Base-by-base conservation (phyloP, 2,888 invertebrate genomes). In the Epirrita christyi region DNA sequence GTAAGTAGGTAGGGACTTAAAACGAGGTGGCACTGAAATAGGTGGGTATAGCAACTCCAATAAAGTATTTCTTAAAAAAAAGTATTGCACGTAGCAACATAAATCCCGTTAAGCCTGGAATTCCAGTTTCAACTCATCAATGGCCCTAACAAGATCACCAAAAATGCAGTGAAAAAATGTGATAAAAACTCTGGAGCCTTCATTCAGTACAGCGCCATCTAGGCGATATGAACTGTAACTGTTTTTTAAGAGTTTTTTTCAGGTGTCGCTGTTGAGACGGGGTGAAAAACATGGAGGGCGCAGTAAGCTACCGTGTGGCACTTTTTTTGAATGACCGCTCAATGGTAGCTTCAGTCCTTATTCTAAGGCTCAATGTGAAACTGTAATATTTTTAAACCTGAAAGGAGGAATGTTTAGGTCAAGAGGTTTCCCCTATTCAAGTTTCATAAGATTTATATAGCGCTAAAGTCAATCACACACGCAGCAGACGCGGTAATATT, bases 151-250 rank as follows among this genome's bases (percentile, higher is more conserved):
- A 51, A 63, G 55, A 55, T 59, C 38, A 47, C 7, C 29, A 53
- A 44, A 41, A 56, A 63, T 43, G 38, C 21, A 14, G 10, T 29
- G 11, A 50, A 44, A 59, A 61, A 62, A 46, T 10, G 43, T 36
- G 4, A 44, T 21, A 61, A 60, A 60, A 62, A 65, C 13, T 6
- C 6, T 21, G 13, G 8, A 27, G 32, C 37, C 45, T 55, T 38
- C 40, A 59, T 63, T 57, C 21, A 50, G 47, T 37, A 45, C 41
- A 60, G 21, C 64, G 66, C 66, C 66, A 66, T 64, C 66, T 66
- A 66, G 52, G 6, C 2, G n/a, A 28, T 15, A 27, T 64, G 66
- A 66, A 66, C 66, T 62, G 60, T 50, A 66, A 57, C 66, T 32
- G 63, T 63, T 64, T 64, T 66, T 61, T 21, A 3, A 14, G 4